Percentiles rank a stretch among this genome's conserved stretches.
Conservation (phyloP, 1,140 invertebrate genomes). For the Sycobia sp. region DNA sequence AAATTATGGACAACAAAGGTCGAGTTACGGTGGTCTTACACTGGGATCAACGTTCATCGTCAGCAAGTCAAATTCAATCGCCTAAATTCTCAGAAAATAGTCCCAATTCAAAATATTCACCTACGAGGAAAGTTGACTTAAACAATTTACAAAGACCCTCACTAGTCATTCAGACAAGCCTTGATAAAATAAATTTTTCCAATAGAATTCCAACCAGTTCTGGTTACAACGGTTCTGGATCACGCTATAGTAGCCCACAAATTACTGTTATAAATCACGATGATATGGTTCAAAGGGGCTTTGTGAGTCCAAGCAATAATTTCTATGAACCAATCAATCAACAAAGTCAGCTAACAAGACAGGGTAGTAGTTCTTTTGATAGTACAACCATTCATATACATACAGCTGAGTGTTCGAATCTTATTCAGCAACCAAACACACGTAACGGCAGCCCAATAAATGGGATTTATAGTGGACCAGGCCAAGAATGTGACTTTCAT, state of each 20-base stretch:
- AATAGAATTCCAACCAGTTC: conserved; percentile 30
- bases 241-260: conserved; percentile 74
- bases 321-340: conserved; percentile 56
- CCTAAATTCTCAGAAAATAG: conserved; percentile 57
- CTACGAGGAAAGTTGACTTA: conserved; percentile 66
- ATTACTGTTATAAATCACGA: conserved; percentile 91
- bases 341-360: conserved; percentile 65
- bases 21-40: conserved; percentile 91
- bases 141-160: conserved; percentile 63
- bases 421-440: conserved; percentile 70
- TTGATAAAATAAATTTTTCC: conserved; percentile 68
- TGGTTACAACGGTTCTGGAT: conserved; percentile 45
- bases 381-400: conserved; percentile 79
- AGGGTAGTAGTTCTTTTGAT: conserved; percentile 75
- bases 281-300: conserved; percentile 63
- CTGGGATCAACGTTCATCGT: conserved; percentile 82
- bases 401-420: conserved; percentile 81
- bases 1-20: conserved; percentile 95
- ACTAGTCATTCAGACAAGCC: conserved; percentile 77
- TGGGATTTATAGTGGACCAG: conserved; percentile 64
- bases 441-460: conserved; percentile 64
- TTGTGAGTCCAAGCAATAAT: conserved; percentile 55
- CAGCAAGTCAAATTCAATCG: conserved; percentile 63
- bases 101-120: conserved; percentile 67
- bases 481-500: conserved; percentile 89